Evolutionary conservation across 1,140 invertebrate species (phyloP), one percentile per base, ranked within the genome.

Genomic region (Diploscapter pachys): DNA sequence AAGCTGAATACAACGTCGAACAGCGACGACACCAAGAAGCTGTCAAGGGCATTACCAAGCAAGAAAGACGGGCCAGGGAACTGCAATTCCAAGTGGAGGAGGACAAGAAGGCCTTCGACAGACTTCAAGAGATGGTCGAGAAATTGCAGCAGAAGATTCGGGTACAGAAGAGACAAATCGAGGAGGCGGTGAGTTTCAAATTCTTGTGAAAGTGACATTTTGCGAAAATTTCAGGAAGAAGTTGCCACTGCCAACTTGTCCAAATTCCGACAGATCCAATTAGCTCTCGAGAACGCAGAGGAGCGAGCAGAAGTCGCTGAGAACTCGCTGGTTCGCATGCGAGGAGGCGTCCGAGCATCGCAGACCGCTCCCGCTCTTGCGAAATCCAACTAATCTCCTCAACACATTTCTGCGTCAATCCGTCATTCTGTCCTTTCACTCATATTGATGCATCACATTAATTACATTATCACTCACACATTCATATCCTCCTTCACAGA

Each of bases 121-220:
- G 77, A 54, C 70, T 81, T 8, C 80, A 97, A 88, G 94, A 96
- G 89, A 90, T 96, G 80, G 93, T 97, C 81, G 95, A 98, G 89
- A 96, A 96, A 90, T 91, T 98, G 72, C 94, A 98, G 90, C 92
- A 95, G 89, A 98, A 98, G 91, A 96, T 97, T 90, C 96, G 96
- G 90, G 95, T 93, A 80, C 97, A 96, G 92, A 97, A 97, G 92
- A 92, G 94, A 89, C 95, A 98, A 90, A 96, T 97, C 85, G 95
- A 97, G 87, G 95, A 97, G 87, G 94, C 95, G 79, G 90, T 90
- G 86, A 87, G 89, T 86, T 71, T 2, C 3, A 8, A 48, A 54
- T 11, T 64, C 49, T 9, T 53, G 31, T 13, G 5, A 49, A 48
- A 3, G 57, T 54, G 56, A 13, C 51, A 6, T 55, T 53, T 3